These are phyloP conservation scores for Macrotrachela quadricornifera DNA, from an alignment of 1,140 invertebrate species.

Conservation along the genomic window DNA sequence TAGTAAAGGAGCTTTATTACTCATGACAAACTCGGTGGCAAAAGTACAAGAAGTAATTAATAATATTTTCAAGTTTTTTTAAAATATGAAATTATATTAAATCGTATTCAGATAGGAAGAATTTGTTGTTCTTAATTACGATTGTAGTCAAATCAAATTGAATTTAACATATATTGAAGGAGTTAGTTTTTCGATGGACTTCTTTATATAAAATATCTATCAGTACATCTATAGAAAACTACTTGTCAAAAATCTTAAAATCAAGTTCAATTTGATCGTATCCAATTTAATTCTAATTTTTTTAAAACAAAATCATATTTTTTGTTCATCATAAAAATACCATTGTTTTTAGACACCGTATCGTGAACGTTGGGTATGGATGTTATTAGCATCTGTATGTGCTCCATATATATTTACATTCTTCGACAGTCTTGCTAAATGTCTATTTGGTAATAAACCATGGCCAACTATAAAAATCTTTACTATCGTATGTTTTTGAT, in stretches of 20 bases:
- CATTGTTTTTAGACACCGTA: neutral
- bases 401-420: slow-evolving; percentile 11
- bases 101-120: too few species aligned
- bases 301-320: too few species aligned
- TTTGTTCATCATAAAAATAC: too few species aligned
- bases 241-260: too few species aligned
- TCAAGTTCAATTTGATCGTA: too few species aligned
- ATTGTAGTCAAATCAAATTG: too few species aligned
- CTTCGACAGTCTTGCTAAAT: slow-evolving; percentile 17
- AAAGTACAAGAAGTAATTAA: slow-evolving; percentile 2
- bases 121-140: too few species aligned
- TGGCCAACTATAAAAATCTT: slow-evolving; percentile 19
- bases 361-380: slow-evolving; percentile 9
- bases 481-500: slow-evolving; percentile 12
- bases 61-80: neutral
- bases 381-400: neutral
- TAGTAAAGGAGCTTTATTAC: slow-evolving; percentile 22
- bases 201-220: too few species aligned
- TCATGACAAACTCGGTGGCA: slow-evolving; percentile 22
- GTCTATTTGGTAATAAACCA: slow-evolving; percentile 18
- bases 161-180: too few species aligned
- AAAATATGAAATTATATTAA: neutral
- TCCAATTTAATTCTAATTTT: too few species aligned
- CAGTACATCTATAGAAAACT: too few species aligned
- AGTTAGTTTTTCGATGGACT: too few species aligned